Evolutionary conservation across 2,113 vertebrate species (phyloP).

Genomic region (Vanacampus margaritifer): DNA sequence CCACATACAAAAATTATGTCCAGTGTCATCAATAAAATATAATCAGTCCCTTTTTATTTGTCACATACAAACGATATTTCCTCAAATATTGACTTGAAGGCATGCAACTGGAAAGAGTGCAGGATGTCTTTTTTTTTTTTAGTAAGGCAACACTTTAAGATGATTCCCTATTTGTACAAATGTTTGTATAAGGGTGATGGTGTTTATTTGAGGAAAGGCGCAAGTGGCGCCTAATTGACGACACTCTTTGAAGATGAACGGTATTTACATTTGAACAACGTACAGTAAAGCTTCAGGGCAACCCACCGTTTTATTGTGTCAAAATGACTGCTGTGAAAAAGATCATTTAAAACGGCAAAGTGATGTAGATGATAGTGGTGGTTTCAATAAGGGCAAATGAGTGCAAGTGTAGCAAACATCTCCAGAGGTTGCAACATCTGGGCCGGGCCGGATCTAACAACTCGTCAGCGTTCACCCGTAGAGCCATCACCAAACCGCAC

Average conservation of each 20-base stretch:
- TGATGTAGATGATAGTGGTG: neutral
- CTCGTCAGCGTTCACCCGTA: constrained; percentile 50
- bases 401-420: constrained; percentile 18
- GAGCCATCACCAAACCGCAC: constrained; percentile 51
- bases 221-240: neutral
- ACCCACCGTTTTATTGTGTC: too few species aligned
- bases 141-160: too few species aligned
- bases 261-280: neutral
- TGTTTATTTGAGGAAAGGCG: neutral
- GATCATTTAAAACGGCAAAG: neutral
- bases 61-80: too few species aligned
- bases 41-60: too few species aligned
- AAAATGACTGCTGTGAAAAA: constrained; percentile 3
- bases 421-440: constrained; percentile 42
- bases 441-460: constrained; percentile 46
- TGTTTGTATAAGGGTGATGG: neutral
- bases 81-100: too few species aligned
- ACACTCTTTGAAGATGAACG: too few species aligned
- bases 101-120: too few species aligned
- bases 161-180: too few species aligned
- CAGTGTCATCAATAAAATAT: too few species aligned
- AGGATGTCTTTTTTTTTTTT: too few species aligned
- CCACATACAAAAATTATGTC: too few species aligned
- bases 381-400: constrained; percentile 13
- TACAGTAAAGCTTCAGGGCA: neutral